Conservation (phyloP, 2,888 invertebrate genomes). For the Allygus modestus region DNA sequence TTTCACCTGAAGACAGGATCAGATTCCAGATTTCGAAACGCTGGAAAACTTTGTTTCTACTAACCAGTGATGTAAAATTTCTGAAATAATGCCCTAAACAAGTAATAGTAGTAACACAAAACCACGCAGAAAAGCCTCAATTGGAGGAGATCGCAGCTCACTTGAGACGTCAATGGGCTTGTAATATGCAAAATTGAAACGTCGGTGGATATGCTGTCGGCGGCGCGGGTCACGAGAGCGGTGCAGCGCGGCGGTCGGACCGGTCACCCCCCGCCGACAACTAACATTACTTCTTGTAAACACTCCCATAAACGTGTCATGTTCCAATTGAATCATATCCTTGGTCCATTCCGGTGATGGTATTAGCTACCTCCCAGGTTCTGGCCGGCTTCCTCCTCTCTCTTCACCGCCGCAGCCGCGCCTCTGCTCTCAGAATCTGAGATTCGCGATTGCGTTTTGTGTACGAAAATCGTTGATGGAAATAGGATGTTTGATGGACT, state of each 20-base stretch:
- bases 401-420: neutral
- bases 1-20: too few relatives aligned
- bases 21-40: too few relatives aligned
- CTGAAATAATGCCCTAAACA: too few relatives aligned
- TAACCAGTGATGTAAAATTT: too few relatives aligned
- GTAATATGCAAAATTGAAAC: too few relatives aligned
- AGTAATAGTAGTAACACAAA: too few relatives aligned
- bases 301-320: slow-evolving; percentile 56
- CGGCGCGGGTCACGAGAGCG: neutral
- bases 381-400: neutral
- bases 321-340: slow-evolving; percentile 56
- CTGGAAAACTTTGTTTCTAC: too few relatives aligned
- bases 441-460: neutral
- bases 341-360: slow-evolving; percentile 18
- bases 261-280: slow-evolving; percentile 25
- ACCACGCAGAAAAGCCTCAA: too few relatives aligned
- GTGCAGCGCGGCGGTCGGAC: slow-evolving; percentile 4
- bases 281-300: slow-evolving; percentile 54
- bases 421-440: neutral
- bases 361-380: slow-evolving; percentile 42
- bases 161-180: too few relatives aligned
- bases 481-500: too few relatives aligned
- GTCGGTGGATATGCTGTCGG: neutral
- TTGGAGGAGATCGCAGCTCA: too few relatives aligned
- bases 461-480: too few relatives aligned